Base-by-base conservation (phyloP, 2,888 invertebrate species). In the Drosophila prostipennis region DNA sequence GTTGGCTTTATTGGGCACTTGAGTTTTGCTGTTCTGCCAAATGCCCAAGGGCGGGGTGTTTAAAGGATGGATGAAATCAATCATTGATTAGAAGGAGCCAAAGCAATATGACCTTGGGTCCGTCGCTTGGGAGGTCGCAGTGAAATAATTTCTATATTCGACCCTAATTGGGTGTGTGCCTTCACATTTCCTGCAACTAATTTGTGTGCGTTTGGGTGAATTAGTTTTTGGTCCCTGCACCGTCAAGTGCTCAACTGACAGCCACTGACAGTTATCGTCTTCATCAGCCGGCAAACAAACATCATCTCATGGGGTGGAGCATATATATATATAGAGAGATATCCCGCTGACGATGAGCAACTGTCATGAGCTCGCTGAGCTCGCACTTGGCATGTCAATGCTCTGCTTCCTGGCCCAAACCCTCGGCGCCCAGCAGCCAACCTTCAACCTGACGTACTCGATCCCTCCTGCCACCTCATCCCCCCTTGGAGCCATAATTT, bases 381-480 rank as follows among this genome's bases (percentile, higher is more conserved):
- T 53, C 72, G 58, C 71, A 79, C 76, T 79, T 84, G 84, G 74
- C 78, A 79, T 81, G 82, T 87, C 83, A 87, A 78, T 76, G 87
- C 77, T 74, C 67, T 72, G 58, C 57, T 52, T 37, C 57, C 46
- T 48, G 52, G 45, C 14, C 72, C 54, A 23, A 57, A 10, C 39
- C 32, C 39, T 11, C 29, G n/a, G 6, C 19, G 37, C 54, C 7
- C 67, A 58, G 36, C 69, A 53, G 40, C 32, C 48, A 42, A 43
- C 64, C 43, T 58, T 58, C 60, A 69, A 59, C 49, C 59, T 40
- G 60, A 46, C 39, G 37, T 19, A 14, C 8, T 13, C 10, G n/a
- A 23, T 36, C 10, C 19, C 23, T 32, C 14, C 46, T 32, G 19
- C 14, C 34, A 11, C 67, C 19, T 19, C 19, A 1, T 19, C 19